Conservation (phyloP, 2,888 invertebrate genomes). For the Cantharis nigra region DNA sequence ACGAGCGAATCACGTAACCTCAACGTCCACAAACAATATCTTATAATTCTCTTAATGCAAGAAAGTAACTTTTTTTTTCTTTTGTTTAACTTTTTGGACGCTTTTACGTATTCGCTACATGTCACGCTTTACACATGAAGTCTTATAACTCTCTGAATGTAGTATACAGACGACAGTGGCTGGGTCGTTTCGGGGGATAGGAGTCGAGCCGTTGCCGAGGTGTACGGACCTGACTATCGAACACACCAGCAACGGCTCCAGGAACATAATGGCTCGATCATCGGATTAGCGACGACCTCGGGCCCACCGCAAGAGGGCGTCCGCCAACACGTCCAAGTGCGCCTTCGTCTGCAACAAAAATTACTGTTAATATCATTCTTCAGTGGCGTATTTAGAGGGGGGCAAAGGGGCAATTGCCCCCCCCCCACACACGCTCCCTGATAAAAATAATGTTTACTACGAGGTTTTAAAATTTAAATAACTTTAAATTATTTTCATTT, state of each 20-base stretch:
- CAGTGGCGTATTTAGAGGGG: too few species aligned
- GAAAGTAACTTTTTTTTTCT: conserved; percentile 2
- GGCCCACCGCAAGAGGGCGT: conserved; percentile 92
- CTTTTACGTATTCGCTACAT: conserved; percentile 31
- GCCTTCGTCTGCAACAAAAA: conserved; percentile 84
- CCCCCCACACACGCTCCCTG: too few species aligned
- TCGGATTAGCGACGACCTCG: conserved; percentile 75
- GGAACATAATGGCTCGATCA: conserved; percentile 39
- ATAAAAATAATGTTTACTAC: too few species aligned
- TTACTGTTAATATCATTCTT: too few species aligned
- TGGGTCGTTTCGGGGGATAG: conserved; percentile 38
- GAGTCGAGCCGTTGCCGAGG: conserved; percentile 42
- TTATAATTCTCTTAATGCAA: conserved; percentile 31
- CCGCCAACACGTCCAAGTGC: conserved; percentile 91
- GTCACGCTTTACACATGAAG: conserved; percentile 45
- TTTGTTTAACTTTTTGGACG: conserved; percentile 13
- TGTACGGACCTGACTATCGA: conserved; percentile 52
- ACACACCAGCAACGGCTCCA: conserved; percentile 44
- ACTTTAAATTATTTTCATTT: too few species aligned
- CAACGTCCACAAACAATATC: conserved; percentile 9
- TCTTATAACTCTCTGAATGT: conserved; percentile 57
- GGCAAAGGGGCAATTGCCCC: too few species aligned
- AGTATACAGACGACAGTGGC: conserved; percentile 41
- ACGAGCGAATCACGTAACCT: conserved; percentile 38
- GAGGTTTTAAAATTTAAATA: too few species aligned